Percentiles rank a stretch among this genome's conserved stretches.
phyloP scores from a whole-genome alignment of 2,888 invertebrate species.

The Seira musarum region DNA sequence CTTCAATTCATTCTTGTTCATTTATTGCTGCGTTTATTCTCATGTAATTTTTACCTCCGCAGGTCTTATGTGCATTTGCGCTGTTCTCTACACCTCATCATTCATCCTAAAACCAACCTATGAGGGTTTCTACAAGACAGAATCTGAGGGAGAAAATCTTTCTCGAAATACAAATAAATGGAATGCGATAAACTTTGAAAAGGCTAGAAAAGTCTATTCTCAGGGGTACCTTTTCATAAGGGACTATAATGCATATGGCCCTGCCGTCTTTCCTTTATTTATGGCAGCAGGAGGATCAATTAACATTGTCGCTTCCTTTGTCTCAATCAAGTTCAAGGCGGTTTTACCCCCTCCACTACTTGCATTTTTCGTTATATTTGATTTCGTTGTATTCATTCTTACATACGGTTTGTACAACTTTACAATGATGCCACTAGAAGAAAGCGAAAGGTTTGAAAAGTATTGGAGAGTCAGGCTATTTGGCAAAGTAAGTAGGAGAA shows the following conservation, averaged over 20 bases:
- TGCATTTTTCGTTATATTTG: constrained; percentile 26
- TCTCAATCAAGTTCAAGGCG: constrained; percentile 23
- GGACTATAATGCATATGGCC: constrained; percentile 21
- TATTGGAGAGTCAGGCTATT: background rate
- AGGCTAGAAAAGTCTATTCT: background rate
- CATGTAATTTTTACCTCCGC: constrained; percentile 10
- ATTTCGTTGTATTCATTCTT: background rate
- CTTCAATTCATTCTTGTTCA: background rate
- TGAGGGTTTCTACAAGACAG: background rate
- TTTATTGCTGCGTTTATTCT: background rate
- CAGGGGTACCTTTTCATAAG: constrained; percentile 13
- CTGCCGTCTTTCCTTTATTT: background rate
- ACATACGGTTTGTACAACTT: constrained; percentile 18
- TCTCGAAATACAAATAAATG: background rate
- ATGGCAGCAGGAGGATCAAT: constrained; percentile 19
- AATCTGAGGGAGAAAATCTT: background rate
- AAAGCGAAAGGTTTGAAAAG: constrained; percentile 1
- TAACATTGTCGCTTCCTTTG: constrained; percentile 22
- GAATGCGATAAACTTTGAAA: background rate
- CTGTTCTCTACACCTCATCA: constrained; percentile 25
- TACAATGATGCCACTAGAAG: constrained; percentile 23
- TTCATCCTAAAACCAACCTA: constrained; percentile 26
- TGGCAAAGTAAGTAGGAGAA: background rate
- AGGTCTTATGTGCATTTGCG: constrained; percentile 22
- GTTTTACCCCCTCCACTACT: background rate